phyloP scores from a whole-genome alignment of 1,140 invertebrate species.

The Ips nitidus region DNA sequence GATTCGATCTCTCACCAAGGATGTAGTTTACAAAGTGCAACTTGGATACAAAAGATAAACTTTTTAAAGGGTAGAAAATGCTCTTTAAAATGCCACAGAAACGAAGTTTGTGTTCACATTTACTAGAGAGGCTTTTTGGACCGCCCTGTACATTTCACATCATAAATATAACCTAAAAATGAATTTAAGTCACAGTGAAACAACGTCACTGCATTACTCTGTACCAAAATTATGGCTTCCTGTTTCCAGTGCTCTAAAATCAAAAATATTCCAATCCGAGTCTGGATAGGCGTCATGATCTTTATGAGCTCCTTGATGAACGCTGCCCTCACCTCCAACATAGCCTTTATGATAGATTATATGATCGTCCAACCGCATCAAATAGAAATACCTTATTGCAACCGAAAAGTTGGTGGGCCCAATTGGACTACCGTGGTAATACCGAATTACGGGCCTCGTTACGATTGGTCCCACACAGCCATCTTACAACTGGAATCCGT shows the following conservation, averaged over 20 bases:
- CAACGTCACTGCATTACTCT: no score
- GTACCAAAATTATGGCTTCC: no score
- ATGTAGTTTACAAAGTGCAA: no score
- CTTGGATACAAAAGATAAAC: no score
- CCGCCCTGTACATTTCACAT: no score
- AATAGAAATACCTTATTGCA: slow-evolving; percentile 16
- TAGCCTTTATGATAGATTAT: slow-evolving; percentile 2
- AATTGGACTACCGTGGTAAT: not conserved
- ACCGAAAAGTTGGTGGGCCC: not conserved
- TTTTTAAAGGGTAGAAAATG: no score
- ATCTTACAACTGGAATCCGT: slow-evolving; percentile 64
- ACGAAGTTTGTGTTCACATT: no score
- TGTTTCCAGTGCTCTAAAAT: not conserved
- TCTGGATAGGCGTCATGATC: slow-evolving; percentile 63
- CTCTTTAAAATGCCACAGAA: no score
- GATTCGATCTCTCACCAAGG: no score
- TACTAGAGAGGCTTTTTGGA: no score
- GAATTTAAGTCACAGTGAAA: no score
- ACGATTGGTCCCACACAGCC: slow-evolving; percentile 58
- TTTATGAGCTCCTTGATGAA: slow-evolving; percentile 69
- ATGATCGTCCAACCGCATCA: slow-evolving; percentile 2
- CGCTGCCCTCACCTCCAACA: slow-evolving; percentile 42
- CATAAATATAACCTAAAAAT: no score
- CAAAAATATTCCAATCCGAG: slow-evolving; percentile 51
- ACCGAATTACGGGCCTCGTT: slow-evolving; percentile 47